Percentiles rank a stretch among this genome's conserved stretches.
These are phyloP conservation scores for Corapipo altera DNA, from an alignment of 2,113 vertebrate genomes.

Conservation along the genomic window DNA sequence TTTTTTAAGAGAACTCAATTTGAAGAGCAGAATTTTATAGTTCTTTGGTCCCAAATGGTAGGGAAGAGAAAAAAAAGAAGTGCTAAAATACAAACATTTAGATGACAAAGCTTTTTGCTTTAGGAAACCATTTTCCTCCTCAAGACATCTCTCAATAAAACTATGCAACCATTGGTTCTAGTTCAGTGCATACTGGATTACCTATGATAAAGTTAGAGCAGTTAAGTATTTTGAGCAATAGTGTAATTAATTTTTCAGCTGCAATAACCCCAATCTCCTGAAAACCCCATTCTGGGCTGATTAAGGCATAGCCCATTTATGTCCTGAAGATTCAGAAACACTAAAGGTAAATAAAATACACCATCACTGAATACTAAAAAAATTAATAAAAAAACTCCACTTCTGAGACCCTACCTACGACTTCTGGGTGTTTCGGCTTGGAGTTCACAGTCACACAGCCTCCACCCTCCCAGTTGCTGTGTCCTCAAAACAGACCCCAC, in stretches of 20 bases:
- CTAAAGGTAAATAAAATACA: not conserved
- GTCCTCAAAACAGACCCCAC: not conserved
- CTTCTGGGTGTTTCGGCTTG: not conserved
- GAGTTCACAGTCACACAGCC: not conserved
- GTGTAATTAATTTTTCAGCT: not conserved
- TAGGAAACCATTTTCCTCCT: not conserved
- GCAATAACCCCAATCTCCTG: not conserved
- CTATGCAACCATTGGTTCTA: not conserved
- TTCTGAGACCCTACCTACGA: not conserved
- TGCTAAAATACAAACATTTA: not conserved
- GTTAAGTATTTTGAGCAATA: not conserved
- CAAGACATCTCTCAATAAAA: not conserved
- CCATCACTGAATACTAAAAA: not conserved
- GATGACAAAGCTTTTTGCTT: not conserved
- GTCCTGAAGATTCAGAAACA: not conserved
- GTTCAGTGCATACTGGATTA: not conserved
- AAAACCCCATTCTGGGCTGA: not conserved
- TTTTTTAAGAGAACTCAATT: not conserved
- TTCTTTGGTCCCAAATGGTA: not conserved
- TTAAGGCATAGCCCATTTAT: not conserved
- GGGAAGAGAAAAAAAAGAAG: not conserved
- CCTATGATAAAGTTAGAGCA: not conserved
- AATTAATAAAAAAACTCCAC: not conserved
- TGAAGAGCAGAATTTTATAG: not conserved
- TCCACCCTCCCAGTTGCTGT: rapidly evolving